Percentiles rank a stretch among this genome's conserved stretches.
Conservation (phyloP, 2,888 invertebrate genomes). For the Coremacera marginata region DNA sequence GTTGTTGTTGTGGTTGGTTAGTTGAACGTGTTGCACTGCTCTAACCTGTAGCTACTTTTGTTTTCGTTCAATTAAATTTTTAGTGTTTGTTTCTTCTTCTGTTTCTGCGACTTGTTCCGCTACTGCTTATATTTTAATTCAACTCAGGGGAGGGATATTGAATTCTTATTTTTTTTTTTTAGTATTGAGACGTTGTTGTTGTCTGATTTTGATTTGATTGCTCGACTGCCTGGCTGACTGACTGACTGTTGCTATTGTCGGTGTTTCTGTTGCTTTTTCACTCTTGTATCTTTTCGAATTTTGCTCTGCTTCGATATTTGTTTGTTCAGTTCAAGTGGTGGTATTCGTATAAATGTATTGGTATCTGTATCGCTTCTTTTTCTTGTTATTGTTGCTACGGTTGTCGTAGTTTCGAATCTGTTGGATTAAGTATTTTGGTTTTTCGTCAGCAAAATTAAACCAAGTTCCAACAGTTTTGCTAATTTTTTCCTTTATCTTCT, state of each 20-base stretch:
- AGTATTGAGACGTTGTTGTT: conserved; percentile 12
- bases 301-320: conserved; percentile 16
- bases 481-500: neutral
- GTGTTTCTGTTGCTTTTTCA: conserved; percentile 32
- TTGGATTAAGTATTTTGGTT: neutral
- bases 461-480: conserved; percentile 15
- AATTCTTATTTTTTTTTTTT: conserved; percentile 14
- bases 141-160: conserved; percentile 24
- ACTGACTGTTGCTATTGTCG: conserved; percentile 21
- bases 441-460: conserved; percentile 15
- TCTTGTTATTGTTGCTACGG: conserved; percentile 5
- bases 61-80: conserved; percentile 28
- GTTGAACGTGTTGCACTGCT: conserved; percentile 27
- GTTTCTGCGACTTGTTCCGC: neutral
- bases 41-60: conserved; percentile 25
- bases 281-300: conserved; percentile 23
- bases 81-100: neutral
- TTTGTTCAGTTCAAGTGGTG: conserved; percentile 20
- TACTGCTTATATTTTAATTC: conserved; percentile 24
- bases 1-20: neutral
- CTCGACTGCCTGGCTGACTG: conserved; percentile 20
- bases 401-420: conserved; percentile 1
- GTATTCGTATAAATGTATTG: no score
- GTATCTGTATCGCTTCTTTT: conserved; percentile 29
- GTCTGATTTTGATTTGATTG: conserved; percentile 19